Evolutionary conservation across 2,888 invertebrate species (phyloP).

Genomic region (Galerucella pusilla): DNA sequence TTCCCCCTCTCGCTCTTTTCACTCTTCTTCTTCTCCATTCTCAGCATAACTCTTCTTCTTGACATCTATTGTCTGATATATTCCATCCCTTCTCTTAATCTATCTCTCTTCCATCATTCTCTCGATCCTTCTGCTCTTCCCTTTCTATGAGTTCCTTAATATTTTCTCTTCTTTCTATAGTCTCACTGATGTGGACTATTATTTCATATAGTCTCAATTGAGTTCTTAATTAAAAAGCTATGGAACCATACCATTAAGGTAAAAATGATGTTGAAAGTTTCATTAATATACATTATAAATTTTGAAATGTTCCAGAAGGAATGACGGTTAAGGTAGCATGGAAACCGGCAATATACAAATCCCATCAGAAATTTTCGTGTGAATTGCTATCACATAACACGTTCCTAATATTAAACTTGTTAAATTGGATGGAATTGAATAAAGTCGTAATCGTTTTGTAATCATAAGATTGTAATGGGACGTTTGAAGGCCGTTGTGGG

Average conservation of each 20-base stretch:
- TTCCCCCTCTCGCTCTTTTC: too few relatives aligned
- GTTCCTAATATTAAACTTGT: slow-evolving; percentile 46
- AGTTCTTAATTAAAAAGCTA: neutral
- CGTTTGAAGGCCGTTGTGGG: neutral
- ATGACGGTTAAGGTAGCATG: slow-evolving; percentile 35
- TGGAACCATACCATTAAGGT: neutral
- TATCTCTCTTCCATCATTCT: too few relatives aligned
- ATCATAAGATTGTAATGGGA: slow-evolving; percentile 28
- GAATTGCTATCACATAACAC: slow-evolving; percentile 48
- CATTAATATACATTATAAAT: neutral
- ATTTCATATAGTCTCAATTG: neutral
- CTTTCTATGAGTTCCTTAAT: too few relatives aligned
- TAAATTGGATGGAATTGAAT: slow-evolving; percentile 48
- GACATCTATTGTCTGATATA: too few relatives aligned
- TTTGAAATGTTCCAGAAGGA: neutral
- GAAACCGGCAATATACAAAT: slow-evolving; percentile 38
- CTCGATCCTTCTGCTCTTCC: too few relatives aligned
- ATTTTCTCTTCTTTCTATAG: too few relatives aligned
- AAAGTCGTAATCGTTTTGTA: slow-evolving; percentile 31
- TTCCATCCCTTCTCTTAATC: too few relatives aligned
- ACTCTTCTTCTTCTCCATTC: too few relatives aligned
- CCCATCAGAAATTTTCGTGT: slow-evolving; percentile 44
- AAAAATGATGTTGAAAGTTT: neutral
- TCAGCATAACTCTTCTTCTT: too few relatives aligned
- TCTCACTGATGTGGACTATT: too few relatives aligned